phyloP scores from a whole-genome alignment of 2,888 invertebrate genomes.

The Cheiracanthium punctorium region DNA sequence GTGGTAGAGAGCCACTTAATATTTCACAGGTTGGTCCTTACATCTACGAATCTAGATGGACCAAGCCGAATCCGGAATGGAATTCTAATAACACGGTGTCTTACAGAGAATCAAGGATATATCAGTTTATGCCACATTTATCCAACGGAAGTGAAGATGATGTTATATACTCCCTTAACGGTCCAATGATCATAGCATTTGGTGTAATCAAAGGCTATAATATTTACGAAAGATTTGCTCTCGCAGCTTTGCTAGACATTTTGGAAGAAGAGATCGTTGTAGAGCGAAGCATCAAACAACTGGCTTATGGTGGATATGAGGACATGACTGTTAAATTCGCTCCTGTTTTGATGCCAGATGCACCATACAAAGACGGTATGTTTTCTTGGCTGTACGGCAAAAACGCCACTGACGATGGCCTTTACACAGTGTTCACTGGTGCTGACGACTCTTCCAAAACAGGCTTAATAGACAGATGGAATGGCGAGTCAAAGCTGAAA shows the following conservation, averaged over 20 bases:
- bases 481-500: constrained; percentile 36
- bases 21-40: constrained; percentile 68
- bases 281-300: constrained; percentile 39
- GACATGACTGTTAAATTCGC: constrained; percentile 45
- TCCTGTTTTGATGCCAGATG: constrained; percentile 14
- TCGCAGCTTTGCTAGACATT: constrained; percentile 16
- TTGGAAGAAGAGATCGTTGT: constrained; percentile 46
- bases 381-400: constrained; percentile 67
- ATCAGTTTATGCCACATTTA: constrained; percentile 71
- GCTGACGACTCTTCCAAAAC: constrained; percentile 30
- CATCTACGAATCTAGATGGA: constrained; percentile 56
- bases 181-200: constrained; percentile 71
- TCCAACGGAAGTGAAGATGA: constrained; percentile 73
- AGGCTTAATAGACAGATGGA: constrained; percentile 57
- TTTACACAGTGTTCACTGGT: constrained; percentile 69
- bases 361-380: constrained; percentile 50
- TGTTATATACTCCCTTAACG: constrained; percentile 72
- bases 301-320: constrained; percentile 65
- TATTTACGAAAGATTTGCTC: not conserved
- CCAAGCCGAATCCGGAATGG: constrained; percentile 74
- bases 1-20: constrained; percentile 42
- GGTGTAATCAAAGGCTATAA: constrained; percentile 9
- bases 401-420: constrained; percentile 68
- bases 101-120: constrained; percentile 73
- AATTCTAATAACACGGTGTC: constrained; percentile 73